These are phyloP conservation scores for Eupleurogrammus muticus DNA, from an alignment of 2,797 vertebrate species.

Conservation along the genomic window DNA sequence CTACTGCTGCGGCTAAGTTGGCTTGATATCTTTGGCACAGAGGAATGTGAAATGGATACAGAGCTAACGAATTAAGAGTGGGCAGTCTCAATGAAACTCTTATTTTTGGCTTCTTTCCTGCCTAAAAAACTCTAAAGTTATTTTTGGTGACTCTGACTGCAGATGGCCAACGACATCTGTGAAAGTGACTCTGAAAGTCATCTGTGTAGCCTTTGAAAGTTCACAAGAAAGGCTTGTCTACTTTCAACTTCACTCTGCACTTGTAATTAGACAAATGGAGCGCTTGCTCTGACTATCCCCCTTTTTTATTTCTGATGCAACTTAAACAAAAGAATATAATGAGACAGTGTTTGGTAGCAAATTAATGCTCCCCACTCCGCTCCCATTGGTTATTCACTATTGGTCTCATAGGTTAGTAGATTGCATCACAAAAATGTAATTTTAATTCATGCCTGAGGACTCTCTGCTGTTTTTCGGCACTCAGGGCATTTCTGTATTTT, in stretches of 20 bases:
- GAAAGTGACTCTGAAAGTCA: conserved; percentile 28
- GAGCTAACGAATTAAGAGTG: conserved; percentile 7
- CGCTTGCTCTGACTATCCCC: conserved; percentile 13
- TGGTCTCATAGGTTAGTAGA: conserved; percentile 43
- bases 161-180: conserved; percentile 22
- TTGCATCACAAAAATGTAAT: conserved; percentile 69
- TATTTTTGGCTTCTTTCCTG: background rate
- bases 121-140: conserved; percentile 14
- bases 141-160: conserved; percentile 3
- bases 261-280: conserved; percentile 48
- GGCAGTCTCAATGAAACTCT: conserved; percentile 1
- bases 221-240: conserved; percentile 14
- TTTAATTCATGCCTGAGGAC: conserved; percentile 53
- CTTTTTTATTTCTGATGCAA: conserved; percentile 74
- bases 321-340: conserved; percentile 40
- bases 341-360: conserved; percentile 42
- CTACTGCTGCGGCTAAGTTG: conserved; percentile 28
- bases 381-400: conserved; percentile 31
- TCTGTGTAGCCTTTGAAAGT: conserved; percentile 44
- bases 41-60: conserved; percentile 31
- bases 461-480: conserved; percentile 22
- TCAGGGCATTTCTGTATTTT: conserved; percentile 26
- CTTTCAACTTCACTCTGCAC: conserved; percentile 36
- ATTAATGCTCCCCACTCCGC: conserved; percentile 46
- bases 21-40: conserved; percentile 39